Evolutionary conservation across 2,888 invertebrate genomes (phyloP).

Genomic region (Carabus problematicus): DNA sequence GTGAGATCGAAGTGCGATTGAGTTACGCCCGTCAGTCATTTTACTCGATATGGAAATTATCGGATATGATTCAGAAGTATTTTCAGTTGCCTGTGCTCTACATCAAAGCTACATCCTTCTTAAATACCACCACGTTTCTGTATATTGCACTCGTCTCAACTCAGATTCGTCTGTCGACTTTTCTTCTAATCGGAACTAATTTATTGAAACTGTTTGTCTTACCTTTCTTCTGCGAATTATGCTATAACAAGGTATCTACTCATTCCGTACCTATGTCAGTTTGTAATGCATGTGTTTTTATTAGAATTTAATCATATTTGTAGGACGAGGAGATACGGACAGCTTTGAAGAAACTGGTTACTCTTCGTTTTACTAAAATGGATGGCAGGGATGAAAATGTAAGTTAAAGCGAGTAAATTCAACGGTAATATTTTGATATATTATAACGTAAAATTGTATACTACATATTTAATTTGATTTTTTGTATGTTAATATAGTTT

Average conservation of each 20-base stretch:
- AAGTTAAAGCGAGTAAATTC: not conserved
- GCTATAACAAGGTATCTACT: slow-evolving; percentile 14
- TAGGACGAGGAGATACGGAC: slow-evolving; percentile 20
- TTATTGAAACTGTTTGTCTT: slow-evolving; percentile 19
- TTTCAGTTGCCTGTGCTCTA: slow-evolving; percentile 25
- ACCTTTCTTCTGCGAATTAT: slow-evolving; percentile 20
- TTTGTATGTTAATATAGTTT: not conserved
- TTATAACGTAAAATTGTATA: not conserved
- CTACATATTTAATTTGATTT: not conserved
- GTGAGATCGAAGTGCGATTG: slow-evolving; percentile 13
- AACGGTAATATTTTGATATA: too few species aligned
- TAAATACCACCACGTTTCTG: slow-evolving; percentile 25
- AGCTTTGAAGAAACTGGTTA: slow-evolving; percentile 31
- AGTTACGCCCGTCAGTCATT: slow-evolving; percentile 13
- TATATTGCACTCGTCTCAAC: slow-evolving; percentile 10
- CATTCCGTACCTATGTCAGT: not conserved
- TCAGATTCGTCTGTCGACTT: not conserved
- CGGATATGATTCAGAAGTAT: slow-evolving; percentile 14
- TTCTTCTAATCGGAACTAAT: slow-evolving; percentile 17
- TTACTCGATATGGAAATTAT: slow-evolving; percentile 23
- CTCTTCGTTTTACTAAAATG: slow-evolving; percentile 18
- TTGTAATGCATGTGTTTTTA: not conserved
- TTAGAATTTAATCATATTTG: slow-evolving; percentile 15
- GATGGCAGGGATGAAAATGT: slow-evolving; percentile 18
- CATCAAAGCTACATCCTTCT: slow-evolving; percentile 28